A percentile compares a stretch with the other conserved stretches of the same genome.
These are phyloP conservation scores for Cecidostiba fungosa DNA, from an alignment of 2,888 invertebrate species.

Conservation along the genomic window DNA sequence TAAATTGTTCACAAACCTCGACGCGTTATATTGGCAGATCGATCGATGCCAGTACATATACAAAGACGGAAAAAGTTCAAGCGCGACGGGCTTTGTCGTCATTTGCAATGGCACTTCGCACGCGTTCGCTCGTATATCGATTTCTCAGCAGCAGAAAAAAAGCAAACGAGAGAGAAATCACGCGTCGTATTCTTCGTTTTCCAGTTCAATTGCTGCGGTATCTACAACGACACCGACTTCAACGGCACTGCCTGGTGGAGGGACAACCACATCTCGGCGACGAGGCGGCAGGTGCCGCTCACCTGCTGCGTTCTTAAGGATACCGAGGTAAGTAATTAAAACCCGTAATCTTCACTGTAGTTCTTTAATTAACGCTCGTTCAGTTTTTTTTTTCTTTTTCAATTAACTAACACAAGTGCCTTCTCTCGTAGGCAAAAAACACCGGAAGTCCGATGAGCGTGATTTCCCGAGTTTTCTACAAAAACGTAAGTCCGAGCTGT, in stretches of 20 bases:
- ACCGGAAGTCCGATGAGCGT: conserved; percentile 79
- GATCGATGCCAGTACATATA: not conserved
- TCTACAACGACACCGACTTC: conserved; percentile 78
- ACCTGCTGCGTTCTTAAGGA: conserved; percentile 78
- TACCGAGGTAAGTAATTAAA: conserved; percentile 70
- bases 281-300: conserved; percentile 75
- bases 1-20: too few species aligned
- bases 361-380: not conserved
- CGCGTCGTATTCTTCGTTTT: conserved; percentile 56
- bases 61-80: not conserved
- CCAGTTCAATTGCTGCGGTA: conserved; percentile 81
- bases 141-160: not conserved
- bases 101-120: not conserved
- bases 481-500: conserved; percentile 73
- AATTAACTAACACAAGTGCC: not conserved
- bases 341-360: too few species aligned
- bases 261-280: conserved; percentile 74
- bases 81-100: too few species aligned
- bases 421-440: conserved; percentile 72
- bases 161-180: conserved; percentile 1
- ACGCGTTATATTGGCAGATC: too few species aligned
- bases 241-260: conserved; percentile 80
- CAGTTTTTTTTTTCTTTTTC: not conserved
- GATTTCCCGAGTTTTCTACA: conserved; percentile 76
- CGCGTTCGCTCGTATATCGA: not conserved